Percentiles rank a stretch among this genome's conserved stretches.
These are phyloP conservation scores for Spheniscus humboldti DNA, from an alignment of 2,797 vertebrate genomes.

Conservation along the genomic window DNA sequence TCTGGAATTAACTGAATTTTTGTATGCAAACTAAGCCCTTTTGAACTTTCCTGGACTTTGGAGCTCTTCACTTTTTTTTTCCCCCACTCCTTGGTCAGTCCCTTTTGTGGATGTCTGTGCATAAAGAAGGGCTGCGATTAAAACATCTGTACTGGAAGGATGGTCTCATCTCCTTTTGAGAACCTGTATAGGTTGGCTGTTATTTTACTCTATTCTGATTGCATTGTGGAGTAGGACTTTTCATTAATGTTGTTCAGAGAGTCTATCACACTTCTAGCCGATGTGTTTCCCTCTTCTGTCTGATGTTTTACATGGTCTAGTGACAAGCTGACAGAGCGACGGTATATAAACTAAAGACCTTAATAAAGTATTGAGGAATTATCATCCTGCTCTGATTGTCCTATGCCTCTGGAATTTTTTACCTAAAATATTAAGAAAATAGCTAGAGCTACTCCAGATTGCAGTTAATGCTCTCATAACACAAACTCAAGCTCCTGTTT, in stretches of 20 bases:
- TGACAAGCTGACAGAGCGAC: not conserved
- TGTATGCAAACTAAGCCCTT: not conserved
- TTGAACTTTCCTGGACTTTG: not conserved
- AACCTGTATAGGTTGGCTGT: not conserved
- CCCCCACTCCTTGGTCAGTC: not conserved
- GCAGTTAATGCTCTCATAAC: not conserved
- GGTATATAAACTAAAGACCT: not conserved
- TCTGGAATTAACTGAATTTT: not conserved
- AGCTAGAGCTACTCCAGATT: not conserved
- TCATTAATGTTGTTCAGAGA: not conserved
- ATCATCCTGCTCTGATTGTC: not conserved
- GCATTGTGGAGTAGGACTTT: not conserved
- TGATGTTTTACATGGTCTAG: not conserved
- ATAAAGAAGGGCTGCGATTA: not conserved
- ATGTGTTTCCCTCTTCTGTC: not conserved
- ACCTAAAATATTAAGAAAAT: not conserved
- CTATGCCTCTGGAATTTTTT: not conserved
- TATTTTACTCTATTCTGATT: not conserved
- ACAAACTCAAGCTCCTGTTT: not conserved
- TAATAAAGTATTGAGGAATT: not conserved
- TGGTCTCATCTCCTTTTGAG: not conserved
- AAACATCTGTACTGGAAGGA: not conserved
- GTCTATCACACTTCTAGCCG: not conserved
- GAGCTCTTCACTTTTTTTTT: not conserved
- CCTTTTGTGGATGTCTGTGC: not conserved